phyloP scores from a whole-genome alignment of 2,797 vertebrate genomes.

The Malurus splendens region DNA sequence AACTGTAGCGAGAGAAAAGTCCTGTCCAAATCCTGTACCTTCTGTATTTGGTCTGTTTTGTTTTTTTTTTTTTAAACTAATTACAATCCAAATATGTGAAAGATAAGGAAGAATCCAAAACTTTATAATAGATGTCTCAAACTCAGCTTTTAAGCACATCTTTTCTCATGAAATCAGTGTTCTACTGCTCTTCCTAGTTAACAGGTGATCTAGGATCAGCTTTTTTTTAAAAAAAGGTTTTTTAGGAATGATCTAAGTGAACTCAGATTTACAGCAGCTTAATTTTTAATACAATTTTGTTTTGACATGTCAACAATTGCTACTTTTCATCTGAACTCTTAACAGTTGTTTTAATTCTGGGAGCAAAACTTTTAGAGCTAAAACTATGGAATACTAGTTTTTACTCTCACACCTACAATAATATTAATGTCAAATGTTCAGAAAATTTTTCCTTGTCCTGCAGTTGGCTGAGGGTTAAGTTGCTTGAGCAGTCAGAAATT shows the following conservation, averaged over 20 bases:
- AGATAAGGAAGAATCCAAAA: slow-evolving; percentile 28
- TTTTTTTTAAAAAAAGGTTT: not conserved
- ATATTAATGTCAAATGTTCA: not conserved
- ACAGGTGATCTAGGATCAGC: slow-evolving; percentile 20
- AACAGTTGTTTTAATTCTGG: slow-evolving; percentile 16
- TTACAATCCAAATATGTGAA: slow-evolving; percentile 46
- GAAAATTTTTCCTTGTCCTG: slow-evolving; percentile 25
- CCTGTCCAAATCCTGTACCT: slow-evolving; percentile 51
- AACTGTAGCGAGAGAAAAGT: slow-evolving; percentile 46
- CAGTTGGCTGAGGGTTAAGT: slow-evolving; percentile 34
- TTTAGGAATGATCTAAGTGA: not conserved
- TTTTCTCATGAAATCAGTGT: slow-evolving; percentile 26
- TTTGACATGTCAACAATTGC: slow-evolving; percentile 39
- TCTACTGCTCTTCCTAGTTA: slow-evolving; percentile 38
- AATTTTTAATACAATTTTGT: slow-evolving; percentile 29
- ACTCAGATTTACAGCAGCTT: slow-evolving; percentile 40
- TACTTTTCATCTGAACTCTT: slow-evolving; percentile 28
- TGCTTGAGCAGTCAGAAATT: slow-evolving; percentile 51
- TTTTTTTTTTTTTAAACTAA: slow-evolving; percentile 2
- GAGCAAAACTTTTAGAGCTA: slow-evolving; percentile 48
- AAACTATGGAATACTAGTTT: slow-evolving; percentile 28
- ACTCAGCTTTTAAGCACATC: slow-evolving; percentile 32
- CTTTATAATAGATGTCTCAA: slow-evolving; percentile 13
- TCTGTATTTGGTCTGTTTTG: slow-evolving; percentile 15
- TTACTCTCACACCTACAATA: not conserved